Base-by-base conservation (phyloP, 2,888 invertebrate species). In the Volucella inflata region DNA sequence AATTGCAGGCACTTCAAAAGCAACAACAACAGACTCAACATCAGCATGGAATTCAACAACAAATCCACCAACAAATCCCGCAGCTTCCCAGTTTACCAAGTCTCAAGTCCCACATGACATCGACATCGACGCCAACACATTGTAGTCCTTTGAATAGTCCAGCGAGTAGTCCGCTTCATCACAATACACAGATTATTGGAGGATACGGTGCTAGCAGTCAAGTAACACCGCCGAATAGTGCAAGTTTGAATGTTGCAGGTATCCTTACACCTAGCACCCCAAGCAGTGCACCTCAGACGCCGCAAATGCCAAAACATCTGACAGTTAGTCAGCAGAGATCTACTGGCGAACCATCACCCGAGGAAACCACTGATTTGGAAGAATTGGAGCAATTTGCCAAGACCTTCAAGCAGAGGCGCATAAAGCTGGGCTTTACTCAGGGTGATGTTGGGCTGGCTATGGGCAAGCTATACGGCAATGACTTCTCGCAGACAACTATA, bases 401-500 rank as follows among this genome's bases (percentile, higher is more conserved):
- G 92, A 98, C 97, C 12, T 99, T 99, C 93, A 99, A 99, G 91
- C 98, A 99, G 92, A 94, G 99, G 85, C 94, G 99, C 89, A 99
- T 99, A 90, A 99, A 99, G 93, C 94, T 99, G 89, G 99, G 99
- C 67, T 99, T 99, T 93, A 99, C 99, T 6, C 99, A 99, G 93
- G 99, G 99, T 68, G 99, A 99, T 93, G 99, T 99, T 12, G 99
- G 99, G 0, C 94, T 99, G 77, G 99, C 99, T 70, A 98, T 99
- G 98, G 99, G 99, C 87, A 99, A 98, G 92, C 94, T 99, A 62
- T 99, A 99, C 92, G 98, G 98, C 87, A 99, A 98, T 93, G 99
- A 99, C 93, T 99, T 99, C 93, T 99, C 98, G 72, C 99, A 99
- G 93, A 99, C 99, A 81, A 99, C 99, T 87, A 99, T 99, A 91